Conservation (phyloP, 2,113 vertebrate species). For the Meleagris gallopavo region DNA sequence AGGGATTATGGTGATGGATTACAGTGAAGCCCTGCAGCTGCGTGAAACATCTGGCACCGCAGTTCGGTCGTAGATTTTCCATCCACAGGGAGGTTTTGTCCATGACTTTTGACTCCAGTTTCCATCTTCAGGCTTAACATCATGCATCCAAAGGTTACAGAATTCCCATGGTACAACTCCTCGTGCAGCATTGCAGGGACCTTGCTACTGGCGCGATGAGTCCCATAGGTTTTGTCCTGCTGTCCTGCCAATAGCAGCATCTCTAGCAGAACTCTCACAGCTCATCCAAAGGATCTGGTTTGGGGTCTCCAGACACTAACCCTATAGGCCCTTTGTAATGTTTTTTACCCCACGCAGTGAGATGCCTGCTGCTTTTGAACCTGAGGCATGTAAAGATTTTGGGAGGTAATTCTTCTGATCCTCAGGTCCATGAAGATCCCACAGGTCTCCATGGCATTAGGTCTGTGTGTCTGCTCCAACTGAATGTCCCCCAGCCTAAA, state of each 20-base stretch:
- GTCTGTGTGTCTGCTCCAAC: not conserved
- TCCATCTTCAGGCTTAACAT: not conserved
- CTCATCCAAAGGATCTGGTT: fast-evolving
- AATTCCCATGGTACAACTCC: not conserved
- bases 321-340: not conserved
- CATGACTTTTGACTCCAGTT: not conserved
- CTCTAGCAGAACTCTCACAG: not conserved
- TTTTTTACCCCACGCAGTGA: fast-evolving
- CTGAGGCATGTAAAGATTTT: fast-evolving
- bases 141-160: not conserved
- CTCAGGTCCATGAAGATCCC: not conserved
- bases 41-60: not conserved
- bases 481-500: not conserved
- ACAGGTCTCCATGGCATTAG: not conserved
- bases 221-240: not conserved
- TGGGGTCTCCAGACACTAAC: not conserved
- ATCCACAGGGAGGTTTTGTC: not conserved
- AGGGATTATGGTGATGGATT: not conserved
- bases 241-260: not conserved
- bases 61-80: not conserved
- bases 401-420: not conserved
- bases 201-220: fast-evolving
- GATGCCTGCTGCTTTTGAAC: not conserved
- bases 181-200: fast-evolving
- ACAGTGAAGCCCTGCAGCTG: slow-evolving; percentile 10